phyloP scores from a whole-genome alignment of 2,797 vertebrate species.

The Lophotriccus pileatus region DNA sequence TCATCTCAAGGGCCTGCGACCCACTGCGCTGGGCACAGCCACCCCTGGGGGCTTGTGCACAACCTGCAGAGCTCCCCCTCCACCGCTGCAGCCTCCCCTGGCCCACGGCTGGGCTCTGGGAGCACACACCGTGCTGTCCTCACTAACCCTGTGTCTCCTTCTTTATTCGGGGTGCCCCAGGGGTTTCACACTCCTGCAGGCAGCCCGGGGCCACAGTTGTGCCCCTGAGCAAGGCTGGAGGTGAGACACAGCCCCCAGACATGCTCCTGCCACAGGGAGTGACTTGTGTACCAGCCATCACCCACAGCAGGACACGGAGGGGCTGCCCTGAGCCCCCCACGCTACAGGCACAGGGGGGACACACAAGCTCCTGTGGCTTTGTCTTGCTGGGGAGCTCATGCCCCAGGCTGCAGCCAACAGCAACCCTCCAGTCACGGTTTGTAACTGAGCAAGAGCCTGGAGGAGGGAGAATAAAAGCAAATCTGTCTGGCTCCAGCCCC shows the following conservation, averaged over 20 bases:
- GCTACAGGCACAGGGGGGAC: rapidly evolving
- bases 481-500: constrained; percentile 34
- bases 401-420: not conserved
- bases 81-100: not conserved
- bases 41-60: not conserved
- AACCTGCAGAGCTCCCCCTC: not conserved
- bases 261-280: not conserved
- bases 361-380: not conserved
- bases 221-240: not conserved
- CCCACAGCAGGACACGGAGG: not conserved
- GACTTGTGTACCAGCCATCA: not conserved
- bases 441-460: not conserved
- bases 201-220: not conserved
- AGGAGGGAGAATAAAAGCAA: constrained; percentile 74
- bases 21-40: not conserved
- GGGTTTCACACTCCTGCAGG: not conserved
- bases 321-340: not conserved
- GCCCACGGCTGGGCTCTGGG: not conserved
- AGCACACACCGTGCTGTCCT: not conserved
- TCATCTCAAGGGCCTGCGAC: too few relatives aligned
- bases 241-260: not conserved
- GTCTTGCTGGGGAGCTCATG: rapidly evolving
- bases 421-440: not conserved
- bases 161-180: not conserved
- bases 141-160: not conserved